Evolutionary conservation across 2,888 invertebrate genomes (phyloP), one percentile per base, ranked within the genome.

Genomic region (Harpalus rufipes): DNA sequence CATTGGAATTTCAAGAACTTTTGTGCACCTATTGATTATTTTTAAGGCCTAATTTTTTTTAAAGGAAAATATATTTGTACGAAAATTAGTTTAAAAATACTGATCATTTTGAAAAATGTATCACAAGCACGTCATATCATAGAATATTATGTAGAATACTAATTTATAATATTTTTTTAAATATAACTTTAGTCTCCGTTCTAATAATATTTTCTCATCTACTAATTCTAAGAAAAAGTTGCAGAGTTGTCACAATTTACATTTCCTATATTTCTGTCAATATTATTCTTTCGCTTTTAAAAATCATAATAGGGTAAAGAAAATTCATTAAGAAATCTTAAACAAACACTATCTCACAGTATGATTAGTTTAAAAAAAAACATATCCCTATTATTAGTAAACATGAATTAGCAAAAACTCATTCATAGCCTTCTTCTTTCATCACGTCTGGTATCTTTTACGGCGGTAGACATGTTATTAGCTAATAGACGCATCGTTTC

Each of bases 401-500:
- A 12, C 12, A n/a, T 68, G 10, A 39, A 39, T 32, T 14, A 68
- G 14, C 68, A 68, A 68, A 63, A 39, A 6, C 39, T 68, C 68
- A 68, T 68, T 68, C 68, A 68, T 68, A 63, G 25, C 25, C 63
- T 39, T 32, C 25, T 41, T 68, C 68, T 32, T 32, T 68, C 68
- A 68, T 32, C 68, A 68, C n/a, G 14, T 32, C 39, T 7, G 68
- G n/a, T n/a, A 39, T 39, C 68, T 68, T 68, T 32, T 25, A 12
- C 7, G 1, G 32, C 68, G 41, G 68, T 39, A 68, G 32, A 68
- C 39, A 68, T 14, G 68, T n/a, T 32, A 68, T 68, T 68, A 68
- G 32, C 39, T 68, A 68, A 68, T 68, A 68, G 68, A 68, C 39
- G 41, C 68, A 68, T 65, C 68, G 39, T 32, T 68, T 68, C 68